These are phyloP conservation scores for Zoanthus sociatus DNA, from an alignment of 92 coral and sea anemone genomes.

Conservation along the genomic window DNA sequence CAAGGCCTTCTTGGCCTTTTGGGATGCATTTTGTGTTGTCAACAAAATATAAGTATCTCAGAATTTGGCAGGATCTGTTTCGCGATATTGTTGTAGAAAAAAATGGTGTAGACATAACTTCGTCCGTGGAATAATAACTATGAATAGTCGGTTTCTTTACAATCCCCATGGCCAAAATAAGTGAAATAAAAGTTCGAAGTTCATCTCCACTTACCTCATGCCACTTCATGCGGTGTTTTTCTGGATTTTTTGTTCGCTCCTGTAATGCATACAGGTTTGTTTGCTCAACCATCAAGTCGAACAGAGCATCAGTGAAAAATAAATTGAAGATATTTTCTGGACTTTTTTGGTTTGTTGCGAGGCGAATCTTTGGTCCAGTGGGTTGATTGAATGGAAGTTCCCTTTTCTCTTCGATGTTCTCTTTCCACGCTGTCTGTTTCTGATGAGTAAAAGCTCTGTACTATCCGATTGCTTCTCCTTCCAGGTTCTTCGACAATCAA, in stretches of 20 bases:
- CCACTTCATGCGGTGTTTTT: conserved; percentile 35
- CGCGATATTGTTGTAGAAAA: conserved; percentile 50
- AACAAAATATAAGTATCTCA: conserved; percentile 51
- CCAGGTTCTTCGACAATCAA: neutral
- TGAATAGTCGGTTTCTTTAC: conserved; percentile 45
- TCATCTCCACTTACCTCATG: conserved; percentile 44
- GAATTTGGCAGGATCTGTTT: conserved; percentile 41
- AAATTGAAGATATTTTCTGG: conserved; percentile 7
- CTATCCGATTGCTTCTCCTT: neutral
- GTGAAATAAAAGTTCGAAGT: conserved; percentile 35
- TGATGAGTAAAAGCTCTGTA: neutral
- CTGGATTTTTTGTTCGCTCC: conserved; percentile 39
- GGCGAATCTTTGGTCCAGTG: conserved; percentile 7
- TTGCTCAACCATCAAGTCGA: conserved; percentile 46
- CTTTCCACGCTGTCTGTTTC: conserved; percentile 9
- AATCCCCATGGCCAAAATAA: conserved; percentile 46
- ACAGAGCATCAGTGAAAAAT: conserved; percentile 48
- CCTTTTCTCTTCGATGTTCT: conserved; percentile 4
- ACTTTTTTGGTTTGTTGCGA: conserved; percentile 6
- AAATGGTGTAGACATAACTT: conserved; percentile 41
- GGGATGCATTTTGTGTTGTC: conserved; percentile 45
- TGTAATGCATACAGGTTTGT: conserved; percentile 46
- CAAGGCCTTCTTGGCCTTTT: neutral
- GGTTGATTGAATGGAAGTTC: neutral
- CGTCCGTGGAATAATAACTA: conserved; percentile 46